Conservation (phyloP, 1,140 invertebrate species). For the Macrocentrus cingulum region DNA sequence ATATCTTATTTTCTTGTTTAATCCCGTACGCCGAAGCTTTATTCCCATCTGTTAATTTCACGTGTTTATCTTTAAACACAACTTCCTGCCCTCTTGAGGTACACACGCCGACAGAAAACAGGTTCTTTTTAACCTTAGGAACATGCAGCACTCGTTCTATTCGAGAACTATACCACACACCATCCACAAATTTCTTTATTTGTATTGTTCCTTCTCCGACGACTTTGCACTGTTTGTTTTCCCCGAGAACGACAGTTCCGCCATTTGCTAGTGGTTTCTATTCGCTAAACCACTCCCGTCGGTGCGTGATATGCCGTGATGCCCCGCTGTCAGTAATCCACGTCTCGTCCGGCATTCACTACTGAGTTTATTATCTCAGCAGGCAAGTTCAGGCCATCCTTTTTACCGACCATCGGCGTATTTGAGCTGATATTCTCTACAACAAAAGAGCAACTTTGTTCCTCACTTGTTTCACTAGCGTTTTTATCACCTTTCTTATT, state of each 20-base stretch:
- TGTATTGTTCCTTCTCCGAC: constrained; percentile 25
- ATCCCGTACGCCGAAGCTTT: background rate
- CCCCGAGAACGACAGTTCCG: constrained; percentile 23
- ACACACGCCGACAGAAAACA: constrained; percentile 31
- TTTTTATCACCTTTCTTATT: constrained; percentile 4
- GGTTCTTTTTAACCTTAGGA: constrained; percentile 32
- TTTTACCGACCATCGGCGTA: no score
- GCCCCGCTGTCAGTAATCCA: constrained; percentile 27
- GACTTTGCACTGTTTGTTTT: constrained; percentile 25
- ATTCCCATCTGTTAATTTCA: background rate
- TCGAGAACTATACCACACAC: constrained; percentile 25
- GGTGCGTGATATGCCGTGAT: constrained; percentile 21
- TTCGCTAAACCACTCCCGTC: constrained; percentile 28
- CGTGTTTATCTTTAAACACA: constrained; percentile 12
- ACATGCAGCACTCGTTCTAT: constrained; percentile 29
- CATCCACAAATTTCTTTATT: constrained; percentile 27
- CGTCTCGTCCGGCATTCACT: background rate
- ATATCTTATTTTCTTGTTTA: background rate
- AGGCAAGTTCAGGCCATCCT: no score
- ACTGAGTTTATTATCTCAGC: no score
- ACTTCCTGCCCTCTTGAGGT: constrained; percentile 23
- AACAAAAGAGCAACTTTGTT: no score
- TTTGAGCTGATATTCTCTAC: no score
- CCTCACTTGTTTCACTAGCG: no score
- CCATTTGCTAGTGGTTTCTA: constrained; percentile 18